Base-by-base conservation (phyloP, 92 coral and sea anemone genomes). In the Epizoanthus rinbou region DNA sequence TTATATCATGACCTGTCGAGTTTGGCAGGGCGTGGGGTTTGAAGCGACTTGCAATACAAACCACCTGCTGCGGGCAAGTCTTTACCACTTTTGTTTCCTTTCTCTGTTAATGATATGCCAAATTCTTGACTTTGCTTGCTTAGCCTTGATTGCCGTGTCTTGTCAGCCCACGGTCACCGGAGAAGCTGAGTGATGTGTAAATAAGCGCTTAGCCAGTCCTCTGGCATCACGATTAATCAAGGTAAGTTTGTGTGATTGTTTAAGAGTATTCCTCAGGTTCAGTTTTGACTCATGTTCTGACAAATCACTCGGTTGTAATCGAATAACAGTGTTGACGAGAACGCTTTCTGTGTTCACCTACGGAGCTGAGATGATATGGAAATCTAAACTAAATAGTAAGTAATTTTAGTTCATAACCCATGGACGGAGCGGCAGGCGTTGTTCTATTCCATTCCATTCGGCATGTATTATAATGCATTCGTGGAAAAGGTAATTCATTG, bases 101-200 rank as follows among this genome's bases (percentile, higher is more conserved):
- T 78, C 70, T 6, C 70, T 62, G 82, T 78, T 78, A 78, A 78
- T 78, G 71, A 78, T 78, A 78, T 78, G 70, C 72, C 82, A 78
- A 78, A 78, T 63, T 78, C 71, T 78, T 78, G 82, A 78, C 82
- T 78, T 63, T 78, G 41, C 82, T 78, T 78, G 82, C 22, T 35
- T 37, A 78, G 82, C 71, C 66, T 62, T 78, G 82, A 78, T 78
- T 78, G 82, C 31, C 47, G 82, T 62, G 76, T 71, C 70, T 78
- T 22, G 57, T 60, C 71, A 63, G 57, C 82, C 82, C 60, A 63
- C 71, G 70, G 53, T 78, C 82, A 62, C 52, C 39, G 82, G 64
- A 78, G 70, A 62, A 57, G 71, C 82, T 37, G 64, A 78, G 82
- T 8, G 23, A 63, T 78, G 82, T 45, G 70, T 62, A 62, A 78